Base-by-base conservation (phyloP, 2,888 invertebrate species). In the Pyrocoelia pectoralis region DNA sequence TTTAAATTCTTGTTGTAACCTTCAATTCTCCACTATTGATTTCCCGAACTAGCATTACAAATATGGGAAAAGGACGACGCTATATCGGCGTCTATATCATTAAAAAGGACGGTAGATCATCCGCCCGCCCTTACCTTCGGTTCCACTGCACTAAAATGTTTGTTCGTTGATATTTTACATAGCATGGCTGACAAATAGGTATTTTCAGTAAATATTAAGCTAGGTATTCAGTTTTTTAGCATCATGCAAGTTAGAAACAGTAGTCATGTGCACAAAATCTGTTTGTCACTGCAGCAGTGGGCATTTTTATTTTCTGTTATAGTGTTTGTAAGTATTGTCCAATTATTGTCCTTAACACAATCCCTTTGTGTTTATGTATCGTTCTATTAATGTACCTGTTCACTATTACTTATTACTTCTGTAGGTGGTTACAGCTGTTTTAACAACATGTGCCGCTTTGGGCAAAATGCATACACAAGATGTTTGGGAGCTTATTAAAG, bases 391-490 rank as follows among this genome's bases (percentile, higher is more conserved):
- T n/a, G n/a, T n/a, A n/a, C n/a, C n/a, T n/a, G n/a, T n/a, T n/a
- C n/a, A n/a, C n/a, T 40, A 2, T 40, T 12, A 8, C n/a, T 40
- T 12, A 12, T 40, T n/a, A 3, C n/a, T 8, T 43, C 41, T 8
- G 17, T 56, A 77, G 77, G 74, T 76, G 52, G 63, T 74, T 14
- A 75, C 75, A 8, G 73, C 74, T 1, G 67, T 77, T 13, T 65
- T 76, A 13, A 75, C 77, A 15, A 74, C 74, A 40, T 71, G 76
- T 29, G 72, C 75, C 3, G 73, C 75, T 24, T 56, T 77, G 29
- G 77, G 76, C 8, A 70, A 73, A 53, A 71, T 76, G 58, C 77
- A 78, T 50, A 75, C 75, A 9, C 72, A 75, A 53, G 72, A 75
- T 66, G 73, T 76, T 3, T 70, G 75, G 69, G 73, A 76, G 33